phyloP scores from a whole-genome alignment of 2,888 invertebrate genomes.

The Eustalomyia histrio region DNA sequence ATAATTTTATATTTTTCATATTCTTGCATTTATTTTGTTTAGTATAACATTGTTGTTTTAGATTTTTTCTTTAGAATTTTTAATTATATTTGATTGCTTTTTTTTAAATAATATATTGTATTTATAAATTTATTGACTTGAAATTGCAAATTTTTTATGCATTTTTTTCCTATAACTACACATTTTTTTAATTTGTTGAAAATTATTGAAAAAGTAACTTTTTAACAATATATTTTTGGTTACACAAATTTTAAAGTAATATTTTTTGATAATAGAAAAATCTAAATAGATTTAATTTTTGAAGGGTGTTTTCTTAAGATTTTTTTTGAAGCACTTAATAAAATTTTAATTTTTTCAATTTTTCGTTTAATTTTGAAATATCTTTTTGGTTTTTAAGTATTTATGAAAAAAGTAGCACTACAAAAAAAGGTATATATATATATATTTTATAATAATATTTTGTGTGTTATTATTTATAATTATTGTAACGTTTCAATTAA shows the following conservation, averaged over 20 bases:
- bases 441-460: background rate
- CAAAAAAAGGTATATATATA: slow-evolving; percentile 13
- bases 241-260: background rate
- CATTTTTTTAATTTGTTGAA: background rate
- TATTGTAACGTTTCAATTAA: slow-evolving; percentile 32
- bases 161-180: slow-evolving; percentile 30
- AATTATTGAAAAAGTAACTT: background rate
- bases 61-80: slow-evolving; percentile 32
- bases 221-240: background rate
- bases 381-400: background rate
- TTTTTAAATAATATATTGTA: slow-evolving; percentile 13
- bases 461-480: slow-evolving; percentile 12
- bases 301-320: background rate
- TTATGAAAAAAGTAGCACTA: background rate
- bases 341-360: background rate
- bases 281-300: no score
- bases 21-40: slow-evolving; percentile 37
- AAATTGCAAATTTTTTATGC: slow-evolving; percentile 35
- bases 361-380: slow-evolving; percentile 1
- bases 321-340: background rate
- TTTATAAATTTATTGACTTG: slow-evolving; percentile 28
- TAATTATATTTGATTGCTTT: slow-evolving; percentile 43
- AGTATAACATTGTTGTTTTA: slow-evolving; percentile 33
- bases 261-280: background rate
- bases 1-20: slow-evolving; percentile 1